A percentile compares a stretch with the other conserved stretches of the same genome.
Conservation (phyloP, 1,140 invertebrate species). For the Nautilus pompilius region DNA sequence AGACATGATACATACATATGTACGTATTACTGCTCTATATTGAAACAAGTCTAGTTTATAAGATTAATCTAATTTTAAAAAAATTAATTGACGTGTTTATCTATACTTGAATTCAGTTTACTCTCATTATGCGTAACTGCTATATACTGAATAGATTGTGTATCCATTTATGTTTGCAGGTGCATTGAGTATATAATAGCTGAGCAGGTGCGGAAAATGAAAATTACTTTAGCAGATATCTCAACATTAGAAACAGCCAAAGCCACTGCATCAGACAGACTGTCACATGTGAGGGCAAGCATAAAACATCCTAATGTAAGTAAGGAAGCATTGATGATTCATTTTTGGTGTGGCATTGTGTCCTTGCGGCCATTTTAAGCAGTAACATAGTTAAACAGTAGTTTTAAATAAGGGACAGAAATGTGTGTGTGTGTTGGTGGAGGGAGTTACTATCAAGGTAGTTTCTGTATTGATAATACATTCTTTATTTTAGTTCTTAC, state of each 20-base stretch:
- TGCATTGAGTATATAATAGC: slow-evolving; percentile 86
- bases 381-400: background rate
- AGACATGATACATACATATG: no score
- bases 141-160: background rate
- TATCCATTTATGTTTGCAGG: slow-evolving; percentile 46
- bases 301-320: slow-evolving; percentile 29
- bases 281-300: slow-evolving; percentile 38
- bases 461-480: background rate
- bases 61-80: no score
- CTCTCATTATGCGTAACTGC: background rate
- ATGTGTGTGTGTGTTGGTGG: background rate
- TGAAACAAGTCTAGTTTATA: no score
- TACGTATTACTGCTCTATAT: no score
- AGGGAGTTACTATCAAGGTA: background rate
- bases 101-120: background rate
- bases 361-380: background rate
- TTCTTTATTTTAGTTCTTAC: background rate
- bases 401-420: background rate
- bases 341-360: slow-evolving; percentile 3
- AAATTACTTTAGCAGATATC: slow-evolving; percentile 80
- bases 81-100: no score
- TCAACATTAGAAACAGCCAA: slow-evolving; percentile 72
- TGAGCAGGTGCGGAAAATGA: slow-evolving; percentile 73
- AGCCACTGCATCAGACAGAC: slow-evolving; percentile 34
- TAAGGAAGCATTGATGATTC: slow-evolving; percentile 24